A percentile compares a stretch with the other conserved stretches of the same genome.
Evolutionary conservation across 2,113 vertebrate species (phyloP).

Genomic region (Furnarius figulus): DNA sequence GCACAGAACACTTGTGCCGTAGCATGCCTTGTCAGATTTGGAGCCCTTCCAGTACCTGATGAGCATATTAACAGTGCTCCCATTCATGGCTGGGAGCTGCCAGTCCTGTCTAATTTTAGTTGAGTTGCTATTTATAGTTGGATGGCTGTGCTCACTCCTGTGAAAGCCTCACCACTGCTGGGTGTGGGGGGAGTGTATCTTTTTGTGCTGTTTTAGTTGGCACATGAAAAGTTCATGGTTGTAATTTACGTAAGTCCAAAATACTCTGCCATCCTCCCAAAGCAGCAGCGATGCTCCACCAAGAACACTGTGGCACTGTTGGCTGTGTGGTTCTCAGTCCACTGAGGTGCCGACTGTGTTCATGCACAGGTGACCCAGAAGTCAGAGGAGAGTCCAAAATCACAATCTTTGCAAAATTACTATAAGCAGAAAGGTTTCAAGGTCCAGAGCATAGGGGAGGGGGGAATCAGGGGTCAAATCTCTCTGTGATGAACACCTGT

Average conservation of each 20-base stretch:
- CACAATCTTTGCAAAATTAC: neutral
- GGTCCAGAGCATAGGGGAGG: neutral
- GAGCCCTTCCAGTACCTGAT: conserved; percentile 61
- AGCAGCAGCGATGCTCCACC: neutral
- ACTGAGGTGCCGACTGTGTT: neutral
- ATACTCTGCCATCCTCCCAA: neutral
- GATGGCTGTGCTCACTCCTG: neutral
- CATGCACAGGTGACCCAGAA: neutral
- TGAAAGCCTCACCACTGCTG: neutral
- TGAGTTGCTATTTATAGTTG: conserved; percentile 49
- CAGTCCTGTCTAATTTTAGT: conserved; percentile 61
- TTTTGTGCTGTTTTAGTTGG: conserved; percentile 42
- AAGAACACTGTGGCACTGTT: neutral
- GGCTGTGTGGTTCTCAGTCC: neutral
- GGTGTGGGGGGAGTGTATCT: neutral
- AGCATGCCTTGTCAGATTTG: conserved; percentile 57
- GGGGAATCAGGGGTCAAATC: neutral
- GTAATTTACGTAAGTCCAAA: neutral
- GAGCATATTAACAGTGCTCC: conserved; percentile 67
- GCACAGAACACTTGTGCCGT: conserved; percentile 20
- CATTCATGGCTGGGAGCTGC: conserved; percentile 42
- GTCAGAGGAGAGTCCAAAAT: neutral
- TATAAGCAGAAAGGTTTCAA: neutral
- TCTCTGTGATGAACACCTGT: neutral
- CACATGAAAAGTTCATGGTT: neutral